Percentiles rank a stretch among this genome's conserved stretches.
Evolutionary conservation across 1,140 invertebrate species (phyloP).

Genomic region (Heliconius hewitsoni): DNA sequence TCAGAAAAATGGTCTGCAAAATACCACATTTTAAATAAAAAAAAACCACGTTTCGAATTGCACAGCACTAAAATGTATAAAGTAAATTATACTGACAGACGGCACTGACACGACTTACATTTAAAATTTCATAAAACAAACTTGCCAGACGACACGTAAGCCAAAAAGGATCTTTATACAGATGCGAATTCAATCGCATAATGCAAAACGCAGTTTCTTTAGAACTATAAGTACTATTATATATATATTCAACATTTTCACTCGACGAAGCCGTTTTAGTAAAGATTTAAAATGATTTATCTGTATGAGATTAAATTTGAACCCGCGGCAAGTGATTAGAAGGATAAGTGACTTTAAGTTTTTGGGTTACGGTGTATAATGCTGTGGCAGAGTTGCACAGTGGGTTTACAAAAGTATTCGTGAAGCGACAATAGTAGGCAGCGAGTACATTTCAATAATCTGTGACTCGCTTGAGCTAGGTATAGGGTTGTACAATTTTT

Average conservation of each 20-base stretch:
- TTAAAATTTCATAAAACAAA: constrained; percentile 8
- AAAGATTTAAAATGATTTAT: constrained; percentile 17
- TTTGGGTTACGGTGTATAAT: not conserved
- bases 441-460: constrained; percentile 29
- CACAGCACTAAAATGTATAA: not conserved
- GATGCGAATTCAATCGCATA: constrained; percentile 5
- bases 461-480: constrained; percentile 9
- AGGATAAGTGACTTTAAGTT: not conserved
- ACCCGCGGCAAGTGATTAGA: not conserved
- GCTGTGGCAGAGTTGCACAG: not conserved
- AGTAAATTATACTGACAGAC: constrained; percentile 1
- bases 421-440: constrained; percentile 23
- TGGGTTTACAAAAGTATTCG: constrained; percentile 21
- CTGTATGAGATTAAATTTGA: constrained; percentile 15
- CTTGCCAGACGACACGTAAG: constrained; percentile 11
- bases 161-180: not conserved
- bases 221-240: not conserved
- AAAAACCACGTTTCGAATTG: not conserved
- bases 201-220: constrained; percentile 10
- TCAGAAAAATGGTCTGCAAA: not conserved
- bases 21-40: not conserved
- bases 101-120: constrained; percentile 6
- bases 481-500: not conserved
- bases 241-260: not conserved
- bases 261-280: constrained; percentile 13